Conservation (phyloP, 2,113 vertebrate species). For the Sylvicapra grimmia region DNA sequence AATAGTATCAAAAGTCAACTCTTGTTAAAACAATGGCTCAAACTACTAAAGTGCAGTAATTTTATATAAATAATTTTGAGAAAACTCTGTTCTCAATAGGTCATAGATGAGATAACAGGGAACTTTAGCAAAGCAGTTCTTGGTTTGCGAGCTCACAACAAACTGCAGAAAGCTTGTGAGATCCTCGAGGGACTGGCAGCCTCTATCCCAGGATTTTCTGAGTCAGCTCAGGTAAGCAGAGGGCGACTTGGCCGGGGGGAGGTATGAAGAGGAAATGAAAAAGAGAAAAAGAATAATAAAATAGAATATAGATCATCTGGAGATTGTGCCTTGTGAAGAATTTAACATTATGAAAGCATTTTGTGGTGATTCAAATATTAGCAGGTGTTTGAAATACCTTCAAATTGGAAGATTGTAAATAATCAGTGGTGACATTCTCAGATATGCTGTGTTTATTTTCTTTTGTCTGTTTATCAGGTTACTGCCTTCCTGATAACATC, state of each 20-base stretch:
- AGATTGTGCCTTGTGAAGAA: neutral
- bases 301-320: neutral
- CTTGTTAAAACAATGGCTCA: neutral
- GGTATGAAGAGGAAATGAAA: neutral
- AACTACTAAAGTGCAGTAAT: neutral
- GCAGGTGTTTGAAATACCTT: neutral
- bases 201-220: neutral
- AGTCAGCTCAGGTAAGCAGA: slow-evolving; percentile 50
- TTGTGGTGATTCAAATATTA: neutral
- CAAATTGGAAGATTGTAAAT: neutral
- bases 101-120: neutral
- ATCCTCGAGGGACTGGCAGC: slow-evolving; percentile 14
- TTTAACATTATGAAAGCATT: neutral
- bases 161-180: slow-evolving; percentile 27
- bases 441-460: neutral
- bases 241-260: neutral
- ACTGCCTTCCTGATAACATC: neutral
- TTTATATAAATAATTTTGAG: neutral
- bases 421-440: neutral
- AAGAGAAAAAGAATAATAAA: neutral
- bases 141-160: neutral
- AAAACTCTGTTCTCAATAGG: slow-evolving; percentile 27
- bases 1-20: neutral
- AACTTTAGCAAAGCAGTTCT: neutral
- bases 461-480: neutral